Evolutionary conservation across 2,888 invertebrate genomes (phyloP).

Genomic region (Aricia artaxerxes): DNA sequence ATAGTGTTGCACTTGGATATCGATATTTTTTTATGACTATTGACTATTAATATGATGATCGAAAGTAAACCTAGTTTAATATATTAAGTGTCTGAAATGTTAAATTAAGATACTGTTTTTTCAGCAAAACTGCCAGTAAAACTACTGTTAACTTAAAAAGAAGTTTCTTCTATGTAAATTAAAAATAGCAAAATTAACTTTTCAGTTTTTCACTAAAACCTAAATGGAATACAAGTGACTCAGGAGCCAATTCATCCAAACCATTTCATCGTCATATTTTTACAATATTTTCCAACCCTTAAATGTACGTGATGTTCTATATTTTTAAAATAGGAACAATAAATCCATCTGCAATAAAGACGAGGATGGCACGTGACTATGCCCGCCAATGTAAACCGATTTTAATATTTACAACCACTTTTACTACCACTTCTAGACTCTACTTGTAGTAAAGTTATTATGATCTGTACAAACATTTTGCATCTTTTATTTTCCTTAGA

Average conservation of each 20-base stretch:
- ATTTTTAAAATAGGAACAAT: slow-evolving; percentile 59
- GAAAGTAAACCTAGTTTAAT: background rate
- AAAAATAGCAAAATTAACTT: too few species aligned
- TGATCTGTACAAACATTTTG: slow-evolving; percentile 39
- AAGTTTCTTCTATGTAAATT: too few species aligned
- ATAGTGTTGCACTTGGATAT: background rate
- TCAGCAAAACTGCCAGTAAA: too few species aligned
- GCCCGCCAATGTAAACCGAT: slow-evolving; percentile 48
- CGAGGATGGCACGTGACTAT: slow-evolving; percentile 60
- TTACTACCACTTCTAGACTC: slow-evolving; percentile 51
- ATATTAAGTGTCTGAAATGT: background rate
- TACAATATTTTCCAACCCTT: background rate
- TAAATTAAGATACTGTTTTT: background rate
- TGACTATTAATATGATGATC: too few species aligned
- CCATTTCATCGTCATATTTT: background rate
- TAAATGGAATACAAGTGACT: too few species aligned
- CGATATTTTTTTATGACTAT: background rate
- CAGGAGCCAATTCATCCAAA: too few species aligned
- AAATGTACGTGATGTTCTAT: slow-evolving; percentile 51
- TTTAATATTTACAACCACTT: slow-evolving; percentile 66
- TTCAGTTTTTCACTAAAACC: too few species aligned
- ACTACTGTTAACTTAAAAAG: too few species aligned
- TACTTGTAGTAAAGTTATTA: slow-evolving; percentile 49
- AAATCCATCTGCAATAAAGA: slow-evolving; percentile 66
- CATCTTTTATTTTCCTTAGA: background rate